These are phyloP conservation scores for Parnassius glacialis DNA, from an alignment of 2,888 invertebrate genomes.

Conservation along the genomic window DNA sequence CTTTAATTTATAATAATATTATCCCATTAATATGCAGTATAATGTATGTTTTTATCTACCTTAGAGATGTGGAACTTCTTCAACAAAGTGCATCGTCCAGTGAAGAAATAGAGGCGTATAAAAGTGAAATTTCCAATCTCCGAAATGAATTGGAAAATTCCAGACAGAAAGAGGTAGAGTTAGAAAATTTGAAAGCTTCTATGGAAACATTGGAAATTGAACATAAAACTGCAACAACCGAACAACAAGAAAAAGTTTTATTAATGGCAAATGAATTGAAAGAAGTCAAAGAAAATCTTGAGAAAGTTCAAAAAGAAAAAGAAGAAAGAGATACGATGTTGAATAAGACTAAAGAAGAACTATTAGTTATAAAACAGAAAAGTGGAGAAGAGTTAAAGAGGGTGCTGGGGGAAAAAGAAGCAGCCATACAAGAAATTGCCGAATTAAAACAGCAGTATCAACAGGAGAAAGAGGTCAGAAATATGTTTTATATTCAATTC, in stretches of 20 bases:
- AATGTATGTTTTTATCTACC: slow-evolving; percentile 12
- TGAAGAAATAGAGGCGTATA: slow-evolving; percentile 72
- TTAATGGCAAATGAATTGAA: slow-evolving; percentile 58
- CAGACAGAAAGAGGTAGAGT: slow-evolving; percentile 78
- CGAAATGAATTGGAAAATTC: slow-evolving; percentile 72
- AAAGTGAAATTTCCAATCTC: slow-evolving; percentile 61
- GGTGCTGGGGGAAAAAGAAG: slow-evolving; percentile 61
- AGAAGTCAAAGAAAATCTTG: slow-evolving; percentile 60
- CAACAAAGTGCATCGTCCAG: slow-evolving; percentile 72
- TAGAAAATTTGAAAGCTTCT: slow-evolving; percentile 66
- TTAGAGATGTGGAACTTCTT: slow-evolving; percentile 69
- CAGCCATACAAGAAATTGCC: slow-evolving; percentile 54
- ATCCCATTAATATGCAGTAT: no score
- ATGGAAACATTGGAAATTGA: slow-evolving; percentile 71
- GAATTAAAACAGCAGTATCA: slow-evolving; percentile 56
- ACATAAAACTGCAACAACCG: slow-evolving; percentile 63
- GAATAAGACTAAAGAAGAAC: slow-evolving; percentile 60
- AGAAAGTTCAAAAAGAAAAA: slow-evolving; percentile 56
- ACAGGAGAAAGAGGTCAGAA: slow-evolving; percentile 71
- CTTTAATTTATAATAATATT: no score
- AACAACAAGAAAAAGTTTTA: slow-evolving; percentile 64
- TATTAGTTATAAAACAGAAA: slow-evolving; percentile 56
- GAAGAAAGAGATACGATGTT: slow-evolving; percentile 59
- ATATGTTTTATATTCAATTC: no score
- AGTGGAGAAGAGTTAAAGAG: slow-evolving; percentile 67